Evolutionary conservation across 53 echinoderm and acorn worm species (phyloP).

Genomic region (Antedon mediterranea): DNA sequence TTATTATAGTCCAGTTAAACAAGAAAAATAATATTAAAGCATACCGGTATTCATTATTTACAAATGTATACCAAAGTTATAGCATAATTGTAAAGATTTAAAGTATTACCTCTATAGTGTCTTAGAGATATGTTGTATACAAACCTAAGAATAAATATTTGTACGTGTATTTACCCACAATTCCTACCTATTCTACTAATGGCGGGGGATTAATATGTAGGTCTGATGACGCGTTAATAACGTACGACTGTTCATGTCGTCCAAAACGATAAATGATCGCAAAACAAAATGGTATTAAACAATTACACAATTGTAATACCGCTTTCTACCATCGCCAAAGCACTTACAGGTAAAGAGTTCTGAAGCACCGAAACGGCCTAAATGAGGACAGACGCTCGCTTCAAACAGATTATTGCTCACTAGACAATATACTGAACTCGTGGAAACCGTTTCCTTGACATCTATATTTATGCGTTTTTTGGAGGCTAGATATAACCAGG

Average conservation of each 20-base stretch:
- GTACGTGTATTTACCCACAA: too few relatives aligned
- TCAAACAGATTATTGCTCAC: not conserved
- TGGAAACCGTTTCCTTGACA: not conserved
- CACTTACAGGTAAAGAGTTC: not conserved
- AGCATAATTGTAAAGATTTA: too few relatives aligned
- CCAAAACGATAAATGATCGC: not conserved
- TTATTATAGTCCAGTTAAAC: too few relatives aligned
- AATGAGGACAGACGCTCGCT: not conserved
- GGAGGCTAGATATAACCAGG: not conserved
- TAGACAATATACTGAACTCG: not conserved
- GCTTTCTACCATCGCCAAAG: not conserved
- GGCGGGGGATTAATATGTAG: not conserved
- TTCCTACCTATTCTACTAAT: too few relatives aligned
- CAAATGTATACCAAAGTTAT: too few relatives aligned
- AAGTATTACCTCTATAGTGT: too few relatives aligned
- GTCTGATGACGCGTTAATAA: not conserved
- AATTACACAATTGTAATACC: not conserved
- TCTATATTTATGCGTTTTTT: not conserved
- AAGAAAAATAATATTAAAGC: too few relatives aligned
- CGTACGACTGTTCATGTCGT: not conserved
- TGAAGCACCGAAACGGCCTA: not conserved
- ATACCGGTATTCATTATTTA: too few relatives aligned
- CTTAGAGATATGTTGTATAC: too few relatives aligned
- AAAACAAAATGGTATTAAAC: too few relatives aligned
- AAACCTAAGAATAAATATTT: too few relatives aligned